These are phyloP conservation scores for Anas georgica DNA, from an alignment of 2,797 vertebrate genomes.

Conservation along the genomic window DNA sequence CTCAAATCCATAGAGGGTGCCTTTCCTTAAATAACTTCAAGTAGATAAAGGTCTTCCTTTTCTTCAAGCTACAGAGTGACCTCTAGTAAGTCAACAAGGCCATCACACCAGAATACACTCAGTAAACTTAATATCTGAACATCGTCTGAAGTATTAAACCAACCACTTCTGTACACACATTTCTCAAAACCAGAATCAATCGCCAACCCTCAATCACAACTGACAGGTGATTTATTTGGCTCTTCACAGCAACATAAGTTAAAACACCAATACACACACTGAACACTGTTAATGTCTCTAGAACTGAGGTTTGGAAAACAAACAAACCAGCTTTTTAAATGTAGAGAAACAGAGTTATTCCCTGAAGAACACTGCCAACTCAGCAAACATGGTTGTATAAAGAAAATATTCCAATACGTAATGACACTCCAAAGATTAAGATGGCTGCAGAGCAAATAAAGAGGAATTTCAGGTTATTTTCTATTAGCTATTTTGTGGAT, in stretches of 20 bases:
- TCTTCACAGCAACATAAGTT: not conserved
- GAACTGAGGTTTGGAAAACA: not conserved
- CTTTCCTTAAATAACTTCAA: not conserved
- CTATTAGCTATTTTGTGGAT: not conserved
- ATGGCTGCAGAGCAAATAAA: not conserved
- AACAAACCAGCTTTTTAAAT: not conserved
- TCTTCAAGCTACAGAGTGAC: conserved; percentile 38
- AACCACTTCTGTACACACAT: not conserved
- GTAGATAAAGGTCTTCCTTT: conserved; percentile 24
- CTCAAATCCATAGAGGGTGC: not conserved
- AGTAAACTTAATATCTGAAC: not conserved
- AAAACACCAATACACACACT: not conserved
- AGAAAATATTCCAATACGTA: not conserved
- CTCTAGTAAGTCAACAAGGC: not conserved
- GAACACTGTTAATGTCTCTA: not conserved
- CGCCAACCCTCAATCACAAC: not conserved
- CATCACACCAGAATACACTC: not conserved
- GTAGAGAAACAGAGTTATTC: not conserved
- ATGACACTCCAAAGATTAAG: not conserved
- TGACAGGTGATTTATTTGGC: not conserved
- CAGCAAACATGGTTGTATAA: not conserved
- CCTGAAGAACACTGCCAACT: accelerated
- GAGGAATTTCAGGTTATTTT: not conserved
- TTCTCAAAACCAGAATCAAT: not conserved
- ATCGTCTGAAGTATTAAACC: not conserved